Base-by-base conservation (phyloP, 2,888 invertebrate species). In the Dusona sp. region DNA sequence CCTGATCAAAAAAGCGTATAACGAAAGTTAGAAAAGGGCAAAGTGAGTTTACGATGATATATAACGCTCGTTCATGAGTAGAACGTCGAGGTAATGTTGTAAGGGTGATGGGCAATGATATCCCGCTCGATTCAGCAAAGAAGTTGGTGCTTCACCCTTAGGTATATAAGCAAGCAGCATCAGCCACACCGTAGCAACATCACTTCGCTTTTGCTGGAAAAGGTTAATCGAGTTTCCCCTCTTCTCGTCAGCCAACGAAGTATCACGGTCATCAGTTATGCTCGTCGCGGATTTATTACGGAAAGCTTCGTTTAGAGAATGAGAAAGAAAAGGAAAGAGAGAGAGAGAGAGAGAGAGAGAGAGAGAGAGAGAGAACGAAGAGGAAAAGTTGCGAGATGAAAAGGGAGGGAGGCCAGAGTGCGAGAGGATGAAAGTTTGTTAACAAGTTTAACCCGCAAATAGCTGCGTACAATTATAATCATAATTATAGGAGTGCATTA, bases 221-320 rank as follows among this genome's bases (percentile, higher is more conserved):
- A 42, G 68, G 72, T 81, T 81, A 85, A 85, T 81, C 81, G 84
- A 81, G 81, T 81, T 85, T 70, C 57, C 73, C 79, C 22, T 65
- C 80, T 73, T 57, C 45, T 54, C 65, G 57, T 45, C 67, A 0
- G 67, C 65, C 57, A 42, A 57, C 54, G 77, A 33, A 64, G 77
- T 77, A 85, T 85, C 84, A 78, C 77, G 81, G 84, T 64, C 64
- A 65, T 77, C 83, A 79, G 80, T 81, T 80, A 77, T 77, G 61
- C 72, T 72, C 51, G 61, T 61, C 79, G 84, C 77, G 48, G 77
- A 85, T 85, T 85, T 81, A 85, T 85, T 78, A 57, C 77, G 81
- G 67, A 67, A 61, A 81, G 75, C 51, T 70, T 85, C 81, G 77
- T 81, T 72, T 42, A 79, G 81, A 54, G 48, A 70, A 64, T 13